phyloP scores from a whole-genome alignment of 1,140 invertebrate genomes.

The Periplaneta americana region DNA sequence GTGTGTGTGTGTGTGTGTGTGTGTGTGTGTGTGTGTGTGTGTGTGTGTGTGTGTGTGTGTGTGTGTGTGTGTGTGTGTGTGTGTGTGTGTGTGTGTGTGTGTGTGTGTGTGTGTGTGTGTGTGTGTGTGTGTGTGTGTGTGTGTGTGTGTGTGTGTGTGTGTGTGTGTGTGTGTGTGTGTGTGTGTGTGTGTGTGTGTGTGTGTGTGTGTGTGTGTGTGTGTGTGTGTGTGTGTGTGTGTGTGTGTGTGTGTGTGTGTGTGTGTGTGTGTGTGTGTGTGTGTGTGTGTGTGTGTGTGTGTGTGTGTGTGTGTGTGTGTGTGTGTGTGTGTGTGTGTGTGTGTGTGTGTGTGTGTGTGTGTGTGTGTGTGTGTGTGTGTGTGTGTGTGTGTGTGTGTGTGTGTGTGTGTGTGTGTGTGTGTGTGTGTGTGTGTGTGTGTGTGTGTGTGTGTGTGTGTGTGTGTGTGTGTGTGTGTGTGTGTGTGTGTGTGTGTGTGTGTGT shows the following conservation, averaged over 20 bases:
- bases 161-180: conserved; percentile 25
- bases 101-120: conserved; percentile 9
- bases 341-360: conserved; percentile 31
- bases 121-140: conserved; percentile 25
- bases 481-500: conserved; percentile 22
- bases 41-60: conserved; percentile 28
- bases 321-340: conserved; percentile 29
- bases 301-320: conserved; percentile 26
- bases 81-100: conserved; percentile 30
- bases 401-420: conserved; percentile 23
- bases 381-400: conserved; percentile 21
- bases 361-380: conserved; percentile 24
- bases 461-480: conserved; percentile 22
- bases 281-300: conserved; percentile 28
- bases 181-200: conserved; percentile 25
- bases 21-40: conserved; percentile 31
- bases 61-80: conserved; percentile 29
- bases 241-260: conserved; percentile 27
- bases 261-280: conserved; percentile 26
- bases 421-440: conserved; percentile 22
- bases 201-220: conserved; percentile 26
- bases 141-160: conserved; percentile 27
- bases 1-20: conserved; percentile 33
- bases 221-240: conserved; percentile 28
- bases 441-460: conserved; percentile 22